These are phyloP conservation scores for Falco naumanni DNA, from an alignment of 2,797 vertebrate genomes.

Conservation along the genomic window DNA sequence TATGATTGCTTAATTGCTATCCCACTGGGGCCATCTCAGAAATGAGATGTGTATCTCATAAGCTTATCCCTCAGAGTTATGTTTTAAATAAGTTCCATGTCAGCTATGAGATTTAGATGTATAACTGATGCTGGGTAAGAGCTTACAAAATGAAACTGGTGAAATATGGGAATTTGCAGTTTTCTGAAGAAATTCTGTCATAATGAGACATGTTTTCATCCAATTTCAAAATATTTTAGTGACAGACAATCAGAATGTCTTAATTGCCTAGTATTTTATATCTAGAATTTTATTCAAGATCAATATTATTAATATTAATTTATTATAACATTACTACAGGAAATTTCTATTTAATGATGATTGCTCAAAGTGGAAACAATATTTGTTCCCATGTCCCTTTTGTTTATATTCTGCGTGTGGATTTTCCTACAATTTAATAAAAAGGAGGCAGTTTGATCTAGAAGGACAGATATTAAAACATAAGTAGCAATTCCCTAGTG, in stretches of 20 bases:
- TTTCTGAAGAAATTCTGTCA: not conserved
- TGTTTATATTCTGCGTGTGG: not conserved
- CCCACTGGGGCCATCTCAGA: not conserved
- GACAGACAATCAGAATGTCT: not conserved
- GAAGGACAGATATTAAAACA: not conserved
- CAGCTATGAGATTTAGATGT: not conserved
- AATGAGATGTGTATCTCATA: conserved; percentile 40
- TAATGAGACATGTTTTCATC: not conserved
- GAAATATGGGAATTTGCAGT: not conserved
- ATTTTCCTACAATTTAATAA: conserved; percentile 25
- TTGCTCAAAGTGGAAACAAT: not conserved
- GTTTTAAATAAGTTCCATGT: conserved; percentile 40
- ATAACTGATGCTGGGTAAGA: not conserved
- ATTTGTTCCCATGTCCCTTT: not conserved
- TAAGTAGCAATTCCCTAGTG: not conserved
- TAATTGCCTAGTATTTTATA: not conserved
- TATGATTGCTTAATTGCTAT: conserved; percentile 37
- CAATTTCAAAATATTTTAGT: not conserved
- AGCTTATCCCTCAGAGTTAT: conserved; percentile 14
- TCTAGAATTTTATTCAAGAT: not conserved
- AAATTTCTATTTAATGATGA: conserved; percentile 6
- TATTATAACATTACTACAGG: not conserved
- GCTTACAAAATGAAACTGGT: not conserved
- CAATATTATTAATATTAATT: not conserved
- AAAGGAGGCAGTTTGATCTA: not conserved